These are phyloP conservation scores for Dipodomys stephensi DNA, from an alignment of 2,113 vertebrate species.

Conservation along the genomic window DNA sequence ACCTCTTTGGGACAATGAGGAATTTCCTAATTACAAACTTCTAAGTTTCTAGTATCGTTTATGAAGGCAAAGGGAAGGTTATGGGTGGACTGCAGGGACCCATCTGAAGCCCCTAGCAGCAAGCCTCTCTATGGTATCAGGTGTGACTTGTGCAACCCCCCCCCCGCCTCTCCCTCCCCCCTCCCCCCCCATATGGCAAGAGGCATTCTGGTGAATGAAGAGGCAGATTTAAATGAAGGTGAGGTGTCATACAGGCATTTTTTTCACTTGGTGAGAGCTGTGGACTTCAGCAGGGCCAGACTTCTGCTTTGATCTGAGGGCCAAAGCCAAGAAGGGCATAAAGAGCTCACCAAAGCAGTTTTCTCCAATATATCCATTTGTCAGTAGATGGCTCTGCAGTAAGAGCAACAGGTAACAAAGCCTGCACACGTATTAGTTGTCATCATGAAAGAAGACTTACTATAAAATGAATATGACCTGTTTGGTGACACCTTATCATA, in stretches of 20 bases:
- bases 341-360: not conserved
- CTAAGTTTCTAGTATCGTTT: not conserved
- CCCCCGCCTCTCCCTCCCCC: too few relatives aligned
- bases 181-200: not conserved
- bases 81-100: not conserved
- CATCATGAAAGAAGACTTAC: not conserved
- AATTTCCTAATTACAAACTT: not conserved
- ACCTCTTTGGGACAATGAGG: not conserved
- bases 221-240: rapidly evolving
- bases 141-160: not conserved
- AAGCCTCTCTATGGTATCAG: not conserved
- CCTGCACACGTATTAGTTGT: rapidly evolving
- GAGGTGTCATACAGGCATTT: rapidly evolving
- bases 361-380: not conserved
- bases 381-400: not conserved
- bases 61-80: not conserved
- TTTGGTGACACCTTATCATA: not conserved
- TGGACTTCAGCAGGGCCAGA: not conserved
- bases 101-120: not conserved
- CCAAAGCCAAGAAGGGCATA: not conserved
- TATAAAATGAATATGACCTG: not conserved
- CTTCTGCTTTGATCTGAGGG: not conserved
- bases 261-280: not conserved
- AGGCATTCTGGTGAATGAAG: not conserved
- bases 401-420: not conserved